Conservation (phyloP, 2,888 invertebrate species). For the Tetragnatha montana region DNA sequence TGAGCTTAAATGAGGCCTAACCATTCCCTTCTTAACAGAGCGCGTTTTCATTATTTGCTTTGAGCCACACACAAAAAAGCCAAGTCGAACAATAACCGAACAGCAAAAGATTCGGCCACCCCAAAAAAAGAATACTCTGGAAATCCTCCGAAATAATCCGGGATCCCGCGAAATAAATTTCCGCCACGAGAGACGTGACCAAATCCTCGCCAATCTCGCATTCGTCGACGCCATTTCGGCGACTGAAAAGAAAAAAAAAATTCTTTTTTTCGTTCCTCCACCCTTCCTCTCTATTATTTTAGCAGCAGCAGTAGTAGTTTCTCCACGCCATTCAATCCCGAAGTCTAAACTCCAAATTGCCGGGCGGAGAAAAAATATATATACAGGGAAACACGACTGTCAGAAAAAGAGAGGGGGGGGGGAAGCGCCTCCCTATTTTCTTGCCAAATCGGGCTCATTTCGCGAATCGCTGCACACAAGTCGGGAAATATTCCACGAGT, state of each 20-base stretch:
- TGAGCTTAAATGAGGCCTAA: not conserved
- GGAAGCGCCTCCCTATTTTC: slow-evolving; percentile 42
- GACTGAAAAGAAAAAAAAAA: slow-evolving; percentile 7
- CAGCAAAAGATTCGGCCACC: not conserved
- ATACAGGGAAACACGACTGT: slow-evolving; percentile 14
- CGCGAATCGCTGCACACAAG: slow-evolving; percentile 67
- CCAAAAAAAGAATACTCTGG: not conserved
- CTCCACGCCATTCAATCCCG: slow-evolving; percentile 52
- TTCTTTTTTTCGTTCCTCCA: slow-evolving; percentile 22
- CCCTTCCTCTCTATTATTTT: slow-evolving; percentile 55
- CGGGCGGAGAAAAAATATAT: slow-evolving; percentile 34
- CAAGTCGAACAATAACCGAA: not conserved
- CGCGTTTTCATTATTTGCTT: not conserved
- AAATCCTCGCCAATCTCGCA: slow-evolving; percentile 67
- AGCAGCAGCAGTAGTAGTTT: too few species aligned
- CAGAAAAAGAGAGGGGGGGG: slow-evolving; percentile 4
- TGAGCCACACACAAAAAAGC: not conserved
- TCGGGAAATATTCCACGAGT: slow-evolving; percentile 59
- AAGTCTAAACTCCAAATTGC: slow-evolving; percentile 58
- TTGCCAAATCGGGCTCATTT: slow-evolving; percentile 70
- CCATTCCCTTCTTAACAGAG: not conserved
- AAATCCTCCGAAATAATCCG: slow-evolving; percentile 52
- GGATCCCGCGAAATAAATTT: slow-evolving; percentile 66
- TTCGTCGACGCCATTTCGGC: slow-evolving; percentile 60
- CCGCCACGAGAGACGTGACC: slow-evolving; percentile 64